Base-by-base conservation (phyloP, 2,888 invertebrate species). In the Himalopsyche kuldschensis region DNA sequence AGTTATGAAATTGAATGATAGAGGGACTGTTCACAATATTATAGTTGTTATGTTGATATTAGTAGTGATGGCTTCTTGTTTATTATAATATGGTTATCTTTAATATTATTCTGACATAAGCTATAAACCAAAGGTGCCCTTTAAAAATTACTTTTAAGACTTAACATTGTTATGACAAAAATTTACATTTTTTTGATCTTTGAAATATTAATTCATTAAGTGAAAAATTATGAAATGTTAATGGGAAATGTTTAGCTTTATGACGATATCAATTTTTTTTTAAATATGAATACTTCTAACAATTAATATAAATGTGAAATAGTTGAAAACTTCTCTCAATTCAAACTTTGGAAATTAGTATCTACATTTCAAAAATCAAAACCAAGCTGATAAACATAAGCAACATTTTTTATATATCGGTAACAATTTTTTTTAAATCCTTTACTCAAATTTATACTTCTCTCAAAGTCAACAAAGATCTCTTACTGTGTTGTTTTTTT, bases 61-160 rank as follows among this genome's bases (percentile, higher is more conserved):
- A 41, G 41, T 41, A 55, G 55, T 55, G 55, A 55, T 20, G 55
- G 55, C 55, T 55, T 55, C 55, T 55, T 55, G 55, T 55, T 55
- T 55, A 20, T 55, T 55, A 55, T 55, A 55, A 55, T 20, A 55
- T 55, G 55, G 55, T 55, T 55, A 55, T 55, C 55, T 55, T 55
- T 55, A 55, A 55, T 75, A 81, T 78, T 82, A 83, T 84, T 86
- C 85, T 85, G 80, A 83, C 84, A 75, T 94, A 95, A 94, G 94
- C 94, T 94, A 94, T 93, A 95, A 95, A 95, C 95, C 95, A 95
- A 95, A 95, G 95, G 95, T 95, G 95, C 95, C 95, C 95, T 95
- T 93, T 93, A 92, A 85, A 86, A 85, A 86, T 85, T 86, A 86
- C 84, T 84, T 85, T 86, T 92, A 91, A 92, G 89, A 91, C 90